Evolutionary conservation across 2,797 vertebrate genomes (phyloP).

Genomic region (Lepidocolaptes lacrymiger): DNA sequence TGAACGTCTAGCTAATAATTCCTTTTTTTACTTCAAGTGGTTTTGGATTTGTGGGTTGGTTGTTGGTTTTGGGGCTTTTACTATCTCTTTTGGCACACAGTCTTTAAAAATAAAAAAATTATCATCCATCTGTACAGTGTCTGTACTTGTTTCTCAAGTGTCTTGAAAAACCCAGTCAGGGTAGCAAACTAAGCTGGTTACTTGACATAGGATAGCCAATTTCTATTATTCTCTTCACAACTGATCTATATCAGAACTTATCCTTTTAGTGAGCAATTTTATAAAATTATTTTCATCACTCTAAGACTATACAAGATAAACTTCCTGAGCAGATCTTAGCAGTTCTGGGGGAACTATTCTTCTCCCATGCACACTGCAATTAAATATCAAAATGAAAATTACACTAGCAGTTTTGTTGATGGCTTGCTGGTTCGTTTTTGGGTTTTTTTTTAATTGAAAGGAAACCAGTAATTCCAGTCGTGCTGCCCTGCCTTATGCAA

Average conservation of each 20-base stretch:
- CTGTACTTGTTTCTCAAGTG: neutral
- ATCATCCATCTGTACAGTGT: neutral
- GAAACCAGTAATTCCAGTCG: slow-evolving; percentile 47
- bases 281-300: neutral
- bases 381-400: neutral
- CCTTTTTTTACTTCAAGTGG: neutral
- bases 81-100: neutral
- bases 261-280: neutral
- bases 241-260: neutral
- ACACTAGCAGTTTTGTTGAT: neutral
- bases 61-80: neutral
- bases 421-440: neutral
- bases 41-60: neutral
- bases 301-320: neutral
- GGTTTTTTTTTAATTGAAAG: neutral
- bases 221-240: neutral
- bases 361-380: neutral
- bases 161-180: neutral
- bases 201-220: neutral
- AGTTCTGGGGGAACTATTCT: neutral
- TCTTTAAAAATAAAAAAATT: neutral
- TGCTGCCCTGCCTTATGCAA: neutral
- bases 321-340: neutral
- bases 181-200: neutral
- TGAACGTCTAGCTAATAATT: neutral